Evolutionary conservation across 2,888 invertebrate genomes (phyloP), one percentile per base, ranked within the genome.

Genomic region (Sphaeridia pumilis): DNA sequence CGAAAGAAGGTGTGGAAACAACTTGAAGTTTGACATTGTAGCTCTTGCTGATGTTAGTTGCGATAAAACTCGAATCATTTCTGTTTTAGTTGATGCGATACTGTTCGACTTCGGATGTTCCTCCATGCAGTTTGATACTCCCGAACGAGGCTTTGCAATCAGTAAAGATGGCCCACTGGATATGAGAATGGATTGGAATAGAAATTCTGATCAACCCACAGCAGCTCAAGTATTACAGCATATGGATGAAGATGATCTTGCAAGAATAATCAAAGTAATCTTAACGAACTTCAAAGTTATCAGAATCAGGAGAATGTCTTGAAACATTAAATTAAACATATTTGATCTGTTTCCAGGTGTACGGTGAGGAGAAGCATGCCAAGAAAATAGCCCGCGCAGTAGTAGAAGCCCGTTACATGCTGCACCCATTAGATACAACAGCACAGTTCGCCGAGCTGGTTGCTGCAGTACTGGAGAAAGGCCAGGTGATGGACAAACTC

Each of bases 41-140:
- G n/a, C n/a, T n/a, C n/a, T n/a, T n/a, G n/a, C n/a, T n/a, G n/a
- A n/a, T n/a, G n/a, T n/a, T n/a, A n/a, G n/a, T n/a, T n/a, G n/a
- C n/a, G n/a, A n/a, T n/a, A n/a, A n/a, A n/a, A n/a, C n/a, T n/a
- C n/a, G n/a, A n/a, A n/a, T n/a, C n/a, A n/a, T n/a, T n/a, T 10
- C 14, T 31, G 10, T 38, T 38, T 79, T 81, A 48, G 74, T 95
- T 28, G 92, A 94, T 75, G 88, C 85, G 0, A 80, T 93, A 51
- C 69, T 95, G 22, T 88, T 93, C 72, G 94, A 95, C 72, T 84
- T 87, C 70, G 95, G 95, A 5, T 87, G 87, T 67, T 94, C 94
- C 0, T 92, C 93, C 1, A 92, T 94, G 89, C 95, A 95, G 71
- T 82, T 92, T 69, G 87, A 93, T 68, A 75, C 75, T 59, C 77